phyloP scores from a whole-genome alignment of 2,888 invertebrate species.

The Malacosoma neustria region DNA sequence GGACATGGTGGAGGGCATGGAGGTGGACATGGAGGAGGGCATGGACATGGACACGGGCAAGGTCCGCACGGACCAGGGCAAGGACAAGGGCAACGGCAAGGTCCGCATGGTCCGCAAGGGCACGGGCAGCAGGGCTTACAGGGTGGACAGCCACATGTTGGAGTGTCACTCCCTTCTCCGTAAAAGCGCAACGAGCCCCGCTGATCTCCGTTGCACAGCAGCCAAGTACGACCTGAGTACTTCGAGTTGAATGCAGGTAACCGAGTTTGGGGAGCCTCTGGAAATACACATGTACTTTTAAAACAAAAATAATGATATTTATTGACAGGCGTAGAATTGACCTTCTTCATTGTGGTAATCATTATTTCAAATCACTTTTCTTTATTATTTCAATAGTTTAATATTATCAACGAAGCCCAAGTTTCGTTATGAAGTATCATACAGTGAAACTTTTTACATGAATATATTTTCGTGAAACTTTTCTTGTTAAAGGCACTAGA shows the following conservation, averaged over 20 bases:
- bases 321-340: too few species aligned
- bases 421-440: too few species aligned
- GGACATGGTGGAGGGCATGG: constrained; percentile 21
- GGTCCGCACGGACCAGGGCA: constrained; percentile 27
- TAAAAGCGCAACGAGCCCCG: too few species aligned
- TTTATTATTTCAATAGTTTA: too few species aligned
- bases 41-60: constrained; percentile 11
- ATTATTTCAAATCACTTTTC: too few species aligned
- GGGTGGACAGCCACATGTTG: constrained; percentile 26
- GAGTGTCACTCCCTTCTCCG: too few species aligned
- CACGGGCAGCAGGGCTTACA: constrained; percentile 21
- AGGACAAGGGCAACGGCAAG: constrained; percentile 20
- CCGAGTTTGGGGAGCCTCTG: constrained; percentile 31
- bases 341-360: too few species aligned
- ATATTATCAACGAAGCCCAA: too few species aligned
- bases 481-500: too few species aligned
- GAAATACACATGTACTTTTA: constrained; percentile 59
- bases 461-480: too few species aligned
- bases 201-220: constrained; percentile 36
- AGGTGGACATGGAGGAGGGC: constrained; percentile 19
- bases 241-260: constrained; percentile 15
- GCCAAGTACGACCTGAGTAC: constrained; percentile 19
- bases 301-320: too few species aligned
- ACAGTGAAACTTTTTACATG: too few species aligned
- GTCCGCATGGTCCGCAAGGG: constrained; percentile 27